Evolutionary conservation across 1,140 invertebrate genomes (phyloP).

Genomic region (Tetranychus urticae): DNA sequence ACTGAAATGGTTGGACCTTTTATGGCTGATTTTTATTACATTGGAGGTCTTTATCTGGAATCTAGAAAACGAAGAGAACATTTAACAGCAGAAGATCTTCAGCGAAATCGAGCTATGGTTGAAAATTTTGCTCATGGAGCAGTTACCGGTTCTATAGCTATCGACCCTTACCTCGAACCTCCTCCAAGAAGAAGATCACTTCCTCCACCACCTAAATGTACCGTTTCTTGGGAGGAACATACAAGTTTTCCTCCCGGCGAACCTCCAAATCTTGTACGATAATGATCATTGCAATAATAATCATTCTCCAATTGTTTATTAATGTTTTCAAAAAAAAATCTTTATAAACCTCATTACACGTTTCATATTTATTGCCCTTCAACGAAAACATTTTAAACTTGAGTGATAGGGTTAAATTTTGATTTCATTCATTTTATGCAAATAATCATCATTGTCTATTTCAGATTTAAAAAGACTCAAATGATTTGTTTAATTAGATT

Average conservation of each 20-base stretch:
- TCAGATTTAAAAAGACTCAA: too few relatives aligned
- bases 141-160: not conserved
- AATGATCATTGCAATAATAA: slow-evolving; percentile 71
- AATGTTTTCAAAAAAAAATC: not conserved
- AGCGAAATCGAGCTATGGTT: slow-evolving; percentile 48
- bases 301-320: slow-evolving; percentile 81
- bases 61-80: slow-evolving; percentile 84
- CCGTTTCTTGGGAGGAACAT: slow-evolving; percentile 65
- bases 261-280: slow-evolving; percentile 57
- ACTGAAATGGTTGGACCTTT: slow-evolving; percentile 76
- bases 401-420: too few relatives aligned
- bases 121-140: slow-evolving; percentile 21
- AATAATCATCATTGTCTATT: too few relatives aligned
- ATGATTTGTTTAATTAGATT: not conserved
- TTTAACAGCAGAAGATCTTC: slow-evolving; percentile 72
- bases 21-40: slow-evolving; percentile 72
- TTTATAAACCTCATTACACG: too few relatives aligned
- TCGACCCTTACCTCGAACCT: not conserved
- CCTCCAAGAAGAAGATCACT: slow-evolving; percentile 38
- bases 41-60: slow-evolving; percentile 73
- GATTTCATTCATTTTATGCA: too few relatives aligned
- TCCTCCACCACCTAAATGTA: slow-evolving; percentile 32
- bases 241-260: slow-evolving; percentile 40
- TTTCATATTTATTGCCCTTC: too few relatives aligned
- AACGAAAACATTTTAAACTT: too few relatives aligned